Base-by-base conservation (phyloP, 1,140 invertebrate genomes). In the Drosophila baimaii region DNA sequence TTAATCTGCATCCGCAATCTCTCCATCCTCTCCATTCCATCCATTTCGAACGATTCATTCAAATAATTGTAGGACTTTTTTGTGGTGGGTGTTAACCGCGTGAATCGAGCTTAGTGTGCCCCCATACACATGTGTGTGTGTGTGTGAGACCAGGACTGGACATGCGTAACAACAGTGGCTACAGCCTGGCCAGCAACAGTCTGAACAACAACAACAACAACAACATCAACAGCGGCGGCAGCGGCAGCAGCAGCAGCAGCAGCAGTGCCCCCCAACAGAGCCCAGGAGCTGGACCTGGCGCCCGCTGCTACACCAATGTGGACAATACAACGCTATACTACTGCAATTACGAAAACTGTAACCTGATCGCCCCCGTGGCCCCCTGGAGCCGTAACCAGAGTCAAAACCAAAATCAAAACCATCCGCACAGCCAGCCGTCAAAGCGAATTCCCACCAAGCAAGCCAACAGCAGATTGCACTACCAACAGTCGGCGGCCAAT, bases 251-350 rank as follows among this genome's bases (percentile, higher is more conserved):
- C 17, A n/a, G n/a, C 39, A 41, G 17, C 17, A 9, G 39, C 13
- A 2, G 17, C 46, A 25, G 46, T 49, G 47, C 25, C n/a, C 47
- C 25, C 31, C 33, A 55, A 29, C 51, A 72, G 0, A 41, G 29
- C 15, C 19, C 44, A 55, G 49, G 37, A 78, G 43, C 35, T n/a
- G n/a, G n/a, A n/a, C 46, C 35, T 52, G 64, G 21, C 13, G 25
- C 58, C 29, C 80, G 77, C 19, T 77, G 77, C 23, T 80, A 72
- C 35, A 62, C 58, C 41, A 77, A 66, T 65, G 65, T 51, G 59
- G 84, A 88, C 64, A 84, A 71, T 78, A 75, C 51, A 23, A 21
- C 80, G 70, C 71, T 84, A 49, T 77, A 83, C 49, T 89, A 71
- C 41, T 89, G 77, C 52, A 81, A 74, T 39, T 84, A 80, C 54